These are phyloP conservation scores for Apoda limacodes DNA, from an alignment of 2,888 invertebrate genomes.

Conservation along the genomic window DNA sequence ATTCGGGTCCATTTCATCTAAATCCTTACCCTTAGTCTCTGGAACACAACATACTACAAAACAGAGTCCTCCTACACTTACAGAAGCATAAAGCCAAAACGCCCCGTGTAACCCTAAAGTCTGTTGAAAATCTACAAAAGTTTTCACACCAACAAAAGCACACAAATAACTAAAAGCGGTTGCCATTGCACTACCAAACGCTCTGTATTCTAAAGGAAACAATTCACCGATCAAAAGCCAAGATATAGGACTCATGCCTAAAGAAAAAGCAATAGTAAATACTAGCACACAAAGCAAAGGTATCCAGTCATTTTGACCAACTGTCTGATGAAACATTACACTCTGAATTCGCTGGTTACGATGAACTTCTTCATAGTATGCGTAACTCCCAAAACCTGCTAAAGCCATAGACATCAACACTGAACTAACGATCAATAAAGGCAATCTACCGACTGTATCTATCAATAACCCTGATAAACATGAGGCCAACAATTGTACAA, in stretches of 20 bases:
- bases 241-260: conserved; percentile 90
- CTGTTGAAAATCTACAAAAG: conserved; percentile 85
- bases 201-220: conserved; percentile 85
- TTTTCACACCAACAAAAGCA: conserved; percentile 88
- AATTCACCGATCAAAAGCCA: conserved; percentile 87
- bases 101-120: conserved; percentile 83
- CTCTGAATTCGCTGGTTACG: conserved; percentile 64
- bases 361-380: conserved; percentile 81
- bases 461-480: conserved; percentile 84
- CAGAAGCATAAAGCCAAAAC: conserved; percentile 89
- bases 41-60: conserved; percentile 90
- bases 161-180: conserved; percentile 89
- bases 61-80: conserved; percentile 83
- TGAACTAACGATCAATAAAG: conserved; percentile 85
- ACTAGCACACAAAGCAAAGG: conserved; percentile 85
- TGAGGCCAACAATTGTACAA: conserved; percentile 87
- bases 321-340: conserved; percentile 59
- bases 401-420: conserved; percentile 88
- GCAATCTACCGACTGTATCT: conserved; percentile 87
- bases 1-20: conserved; percentile 88
- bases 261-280: conserved; percentile 87
- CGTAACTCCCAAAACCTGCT: conserved; percentile 86
- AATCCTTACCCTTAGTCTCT: conserved; percentile 90
- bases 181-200: conserved; percentile 88
- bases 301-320: conserved; percentile 82